Evolutionary conservation across 1,140 invertebrate species (phyloP).

Genomic region (Leptonema lineaticorne): DNA sequence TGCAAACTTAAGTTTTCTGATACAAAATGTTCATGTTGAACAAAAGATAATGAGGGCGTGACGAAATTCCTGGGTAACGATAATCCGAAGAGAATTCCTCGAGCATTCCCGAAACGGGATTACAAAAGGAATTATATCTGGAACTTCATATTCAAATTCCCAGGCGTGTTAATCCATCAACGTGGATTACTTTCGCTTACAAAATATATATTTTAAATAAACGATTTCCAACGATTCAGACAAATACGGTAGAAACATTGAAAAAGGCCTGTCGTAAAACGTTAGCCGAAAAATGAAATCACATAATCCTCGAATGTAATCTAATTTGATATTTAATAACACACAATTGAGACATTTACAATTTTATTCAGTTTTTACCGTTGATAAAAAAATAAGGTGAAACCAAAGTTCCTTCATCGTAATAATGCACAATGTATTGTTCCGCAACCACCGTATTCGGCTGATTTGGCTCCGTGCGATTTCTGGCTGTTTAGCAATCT

Average conservation of each 20-base stretch:
- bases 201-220: constrained; percentile 16
- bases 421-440: too few relatives aligned
- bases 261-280: background rate
- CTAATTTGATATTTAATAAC: too few relatives aligned
- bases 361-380: too few relatives aligned
- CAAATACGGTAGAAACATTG: too few relatives aligned
- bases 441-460: too few relatives aligned
- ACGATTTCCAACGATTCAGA: background rate
- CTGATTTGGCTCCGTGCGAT: too few relatives aligned
- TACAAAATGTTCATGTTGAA: background rate
- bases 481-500: too few relatives aligned
- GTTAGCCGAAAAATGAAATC: background rate
- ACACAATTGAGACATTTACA: too few relatives aligned
- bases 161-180: constrained; percentile 13
- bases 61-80: constrained; percentile 6
- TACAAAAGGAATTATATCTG: background rate
- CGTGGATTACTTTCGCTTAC: constrained; percentile 10
- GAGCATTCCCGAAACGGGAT: constrained; percentile 8
- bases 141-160: constrained; percentile 15
- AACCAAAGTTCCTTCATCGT: too few relatives aligned
- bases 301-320: too few relatives aligned
- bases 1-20: too few relatives aligned
- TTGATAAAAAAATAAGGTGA: too few relatives aligned
- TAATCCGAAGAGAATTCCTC: constrained; percentile 3
- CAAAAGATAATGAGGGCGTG: constrained; percentile 8